Conservation (phyloP, 2,113 vertebrate species). For the Nyctibius bracteatus region DNA sequence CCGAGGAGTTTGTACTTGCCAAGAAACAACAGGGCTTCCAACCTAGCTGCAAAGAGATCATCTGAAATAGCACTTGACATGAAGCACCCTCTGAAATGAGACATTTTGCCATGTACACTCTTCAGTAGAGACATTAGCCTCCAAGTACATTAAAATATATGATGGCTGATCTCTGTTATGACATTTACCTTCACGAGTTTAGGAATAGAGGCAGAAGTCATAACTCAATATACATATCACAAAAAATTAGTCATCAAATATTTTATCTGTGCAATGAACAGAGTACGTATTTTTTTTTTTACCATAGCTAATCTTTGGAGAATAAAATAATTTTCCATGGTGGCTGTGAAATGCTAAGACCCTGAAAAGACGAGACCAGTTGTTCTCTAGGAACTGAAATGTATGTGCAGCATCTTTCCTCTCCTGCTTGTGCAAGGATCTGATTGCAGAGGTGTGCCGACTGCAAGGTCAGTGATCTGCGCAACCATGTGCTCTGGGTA, state of each 20-base stretch:
- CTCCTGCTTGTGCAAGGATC: background rate
- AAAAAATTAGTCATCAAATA: background rate
- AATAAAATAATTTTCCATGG: background rate
- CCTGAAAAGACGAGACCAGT: background rate
- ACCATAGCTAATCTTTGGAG: background rate
- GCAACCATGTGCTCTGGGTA: background rate
- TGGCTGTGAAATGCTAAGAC: background rate
- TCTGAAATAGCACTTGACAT: background rate
- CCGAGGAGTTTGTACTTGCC: background rate
- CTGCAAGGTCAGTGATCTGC: background rate
- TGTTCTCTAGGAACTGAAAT: background rate
- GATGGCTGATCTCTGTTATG: background rate
- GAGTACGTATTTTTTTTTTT: background rate
- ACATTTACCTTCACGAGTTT: background rate
- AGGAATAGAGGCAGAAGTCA: background rate
- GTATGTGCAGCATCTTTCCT: background rate
- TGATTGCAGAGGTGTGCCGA: background rate
- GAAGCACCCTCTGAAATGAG: background rate
- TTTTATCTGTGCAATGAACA: background rate
- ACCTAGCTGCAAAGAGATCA: background rate
- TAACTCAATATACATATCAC: background rate
- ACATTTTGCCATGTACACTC: background rate
- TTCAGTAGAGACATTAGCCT: background rate
- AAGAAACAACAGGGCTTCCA: background rate
- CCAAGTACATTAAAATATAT: background rate